These are phyloP conservation scores for Junonia oenone DNA, from an alignment of 2,888 invertebrate genomes.

Conservation along the genomic window DNA sequence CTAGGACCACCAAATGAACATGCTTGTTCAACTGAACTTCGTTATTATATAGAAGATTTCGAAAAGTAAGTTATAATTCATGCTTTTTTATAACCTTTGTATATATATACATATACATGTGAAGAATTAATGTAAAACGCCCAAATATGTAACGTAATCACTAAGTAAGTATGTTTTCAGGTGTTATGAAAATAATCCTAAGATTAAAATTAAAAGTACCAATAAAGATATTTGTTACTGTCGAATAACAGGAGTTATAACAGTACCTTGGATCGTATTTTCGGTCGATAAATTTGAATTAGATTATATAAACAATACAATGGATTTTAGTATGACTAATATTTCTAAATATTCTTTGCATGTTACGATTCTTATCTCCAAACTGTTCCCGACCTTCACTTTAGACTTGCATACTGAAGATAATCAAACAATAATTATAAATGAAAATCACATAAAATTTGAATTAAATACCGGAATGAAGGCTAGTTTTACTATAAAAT, in stretches of 20 bases:
- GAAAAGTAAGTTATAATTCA: slow-evolving; percentile 64
- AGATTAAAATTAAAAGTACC: slow-evolving; percentile 51
- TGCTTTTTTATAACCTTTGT: no score
- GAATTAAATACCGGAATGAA: slow-evolving; percentile 44
- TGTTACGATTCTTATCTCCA: slow-evolving; percentile 52
- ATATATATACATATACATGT: no score
- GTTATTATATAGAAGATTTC: slow-evolving; percentile 51
- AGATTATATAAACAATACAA: slow-evolving; percentile 41
- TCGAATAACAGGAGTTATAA: slow-evolving; percentile 60
- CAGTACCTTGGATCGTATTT: slow-evolving; percentile 60
- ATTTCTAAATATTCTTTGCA: slow-evolving; percentile 57
- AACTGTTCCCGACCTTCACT: slow-evolving; percentile 54
- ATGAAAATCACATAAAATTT: slow-evolving; percentile 56
- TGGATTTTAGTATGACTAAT: slow-evolving; percentile 62
- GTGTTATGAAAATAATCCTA: slow-evolving; percentile 56
- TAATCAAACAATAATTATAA: slow-evolving; percentile 39
- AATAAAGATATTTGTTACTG: slow-evolving; percentile 64
- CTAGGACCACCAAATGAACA: slow-evolving; percentile 74
- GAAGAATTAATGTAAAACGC: no score
- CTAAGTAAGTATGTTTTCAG: no score
- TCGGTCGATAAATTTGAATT: slow-evolving; percentile 63
- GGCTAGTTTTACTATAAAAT: slow-evolving; percentile 46
- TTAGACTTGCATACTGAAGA: slow-evolving; percentile 46
- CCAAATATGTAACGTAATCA: no score
- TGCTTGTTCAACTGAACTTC: slow-evolving; percentile 50